These are phyloP conservation scores for Amyelois transitella DNA, from an alignment of 1,140 invertebrate genomes.

Conservation along the genomic window DNA sequence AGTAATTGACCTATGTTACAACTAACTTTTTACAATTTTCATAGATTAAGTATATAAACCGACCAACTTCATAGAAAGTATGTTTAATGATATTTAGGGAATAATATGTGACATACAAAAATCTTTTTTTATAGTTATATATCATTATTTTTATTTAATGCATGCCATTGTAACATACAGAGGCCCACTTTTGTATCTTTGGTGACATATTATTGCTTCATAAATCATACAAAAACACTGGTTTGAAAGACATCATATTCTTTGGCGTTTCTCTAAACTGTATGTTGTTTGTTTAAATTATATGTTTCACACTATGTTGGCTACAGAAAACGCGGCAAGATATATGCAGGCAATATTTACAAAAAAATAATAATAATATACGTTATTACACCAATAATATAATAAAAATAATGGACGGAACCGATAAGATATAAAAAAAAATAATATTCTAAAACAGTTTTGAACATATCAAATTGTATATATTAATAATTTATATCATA, in stretches of 20 bases:
- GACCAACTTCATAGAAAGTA: too few species aligned
- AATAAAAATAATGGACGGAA: slow-evolving; percentile 64
- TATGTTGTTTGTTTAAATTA: slow-evolving; percentile 53
- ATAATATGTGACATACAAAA: too few species aligned
- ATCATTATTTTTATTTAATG: too few species aligned
- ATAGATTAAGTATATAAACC: too few species aligned
- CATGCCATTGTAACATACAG: too few species aligned
- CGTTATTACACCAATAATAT: slow-evolving; percentile 36
- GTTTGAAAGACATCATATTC: slow-evolving; percentile 49
- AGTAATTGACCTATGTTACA: too few species aligned
- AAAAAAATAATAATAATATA: slow-evolving; percentile 28
- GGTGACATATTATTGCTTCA: slow-evolving; percentile 53
- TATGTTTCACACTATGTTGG: slow-evolving; percentile 29
- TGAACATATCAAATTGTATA: slow-evolving; percentile 37
- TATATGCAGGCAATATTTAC: slow-evolving; percentile 40
- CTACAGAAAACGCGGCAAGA: slow-evolving; percentile 5
- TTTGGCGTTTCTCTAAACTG: slow-evolving; percentile 71
- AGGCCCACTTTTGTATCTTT: slow-evolving; percentile 42
- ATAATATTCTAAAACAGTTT: slow-evolving; percentile 17
- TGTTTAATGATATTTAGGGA: too few species aligned
- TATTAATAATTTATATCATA: slow-evolving; percentile 28
- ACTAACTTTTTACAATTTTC: too few species aligned
- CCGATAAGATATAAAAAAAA: slow-evolving; percentile 47
- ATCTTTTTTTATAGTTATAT: too few species aligned
- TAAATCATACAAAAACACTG: slow-evolving; percentile 27